Conservation (phyloP, 2,888 invertebrate species). For the Kuschelorhynchus macadamiae region DNA sequence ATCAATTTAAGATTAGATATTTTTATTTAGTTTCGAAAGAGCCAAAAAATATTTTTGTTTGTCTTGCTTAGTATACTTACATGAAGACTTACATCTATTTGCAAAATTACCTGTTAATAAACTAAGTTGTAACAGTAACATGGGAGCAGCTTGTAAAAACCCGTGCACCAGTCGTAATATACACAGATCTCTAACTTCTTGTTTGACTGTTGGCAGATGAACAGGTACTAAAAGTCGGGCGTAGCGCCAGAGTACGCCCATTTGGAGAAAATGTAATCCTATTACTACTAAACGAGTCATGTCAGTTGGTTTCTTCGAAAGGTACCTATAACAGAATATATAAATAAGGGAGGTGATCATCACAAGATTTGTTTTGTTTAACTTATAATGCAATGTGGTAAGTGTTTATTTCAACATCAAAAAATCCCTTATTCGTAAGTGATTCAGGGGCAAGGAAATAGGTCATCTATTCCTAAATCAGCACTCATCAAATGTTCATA, state of each 20-base stretch:
- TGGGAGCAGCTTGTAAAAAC: constrained; percentile 90
- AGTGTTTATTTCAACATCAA: too few species aligned
- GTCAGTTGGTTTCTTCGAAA: constrained; percentile 62
- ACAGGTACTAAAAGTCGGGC: constrained; percentile 88
- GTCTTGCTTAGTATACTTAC: too few species aligned
- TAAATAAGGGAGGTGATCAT: background rate
- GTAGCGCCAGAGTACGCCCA: constrained; percentile 86
- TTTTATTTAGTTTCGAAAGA: too few species aligned
- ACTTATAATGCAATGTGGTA: too few species aligned
- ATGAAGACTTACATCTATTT: too few species aligned
- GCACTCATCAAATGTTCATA: too few species aligned
- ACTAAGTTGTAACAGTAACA: constrained; percentile 86
- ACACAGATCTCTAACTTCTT: constrained; percentile 82
- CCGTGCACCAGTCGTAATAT: constrained; percentile 88
- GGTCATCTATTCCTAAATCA: too few species aligned
- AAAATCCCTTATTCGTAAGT: too few species aligned
- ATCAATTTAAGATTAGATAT: too few species aligned
- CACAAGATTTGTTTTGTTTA: constrained; percentile 12
- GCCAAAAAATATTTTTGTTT: too few species aligned
- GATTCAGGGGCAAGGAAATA: too few species aligned
- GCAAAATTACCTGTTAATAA: constrained; percentile 50
- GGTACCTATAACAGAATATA: constrained; percentile 46
- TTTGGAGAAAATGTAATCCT: constrained; percentile 77
- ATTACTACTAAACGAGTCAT: constrained; percentile 72
- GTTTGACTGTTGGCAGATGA: constrained; percentile 84